Evolutionary conservation across 2,113 vertebrate species (phyloP), one percentile per base, ranked within the genome.

Genomic region (Anoura caudifer): DNA sequence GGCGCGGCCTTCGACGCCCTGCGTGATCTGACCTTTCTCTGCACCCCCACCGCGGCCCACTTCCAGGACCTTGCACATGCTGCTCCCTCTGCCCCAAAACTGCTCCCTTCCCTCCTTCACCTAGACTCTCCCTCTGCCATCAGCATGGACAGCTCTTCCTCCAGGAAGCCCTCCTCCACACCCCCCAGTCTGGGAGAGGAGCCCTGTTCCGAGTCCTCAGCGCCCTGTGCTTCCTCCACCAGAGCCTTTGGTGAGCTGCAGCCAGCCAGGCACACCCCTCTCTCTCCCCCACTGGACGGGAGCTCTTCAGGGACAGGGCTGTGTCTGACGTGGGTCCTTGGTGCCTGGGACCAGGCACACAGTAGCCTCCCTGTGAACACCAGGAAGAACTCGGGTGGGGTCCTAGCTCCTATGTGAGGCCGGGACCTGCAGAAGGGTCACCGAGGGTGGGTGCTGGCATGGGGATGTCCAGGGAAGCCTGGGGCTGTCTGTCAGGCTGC

Each of bases 121-220:
- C 50, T 56, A 72, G 75, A 70, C 26, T 45, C 63, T 75, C 38
- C 41, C 47, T 73, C 59, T 86, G 72, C 41, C 56, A 28, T 96
- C 52, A 36, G n/a, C 0, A 3, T 36, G 54, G 31, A 79, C 20
- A 63, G 63, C n/a, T 79, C 92, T 72, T 95, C 88, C 87, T 92
- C 84, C 38, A 47, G 75, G 87, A 95, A 93, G 95, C 33, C 63
- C 52, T 92, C 47, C 50, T 36, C 19, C 36, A 13, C 5, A 1
- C 31, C 38, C 11, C 33, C 22, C 5, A 7, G 59, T 28, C 87
- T 76, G 15, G 41, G 31, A 7, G 54, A 91, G 38, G 36, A 79
- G 61, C 22, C 75, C 63, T 54, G 12, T 75, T 20, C 67, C 45
- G 31, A 80, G 41, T 70, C 81, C 59, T 61, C n/a, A 7, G 12